phyloP scores from a whole-genome alignment of 2,113 vertebrate genomes.

The Syngnathus scovelli region DNA sequence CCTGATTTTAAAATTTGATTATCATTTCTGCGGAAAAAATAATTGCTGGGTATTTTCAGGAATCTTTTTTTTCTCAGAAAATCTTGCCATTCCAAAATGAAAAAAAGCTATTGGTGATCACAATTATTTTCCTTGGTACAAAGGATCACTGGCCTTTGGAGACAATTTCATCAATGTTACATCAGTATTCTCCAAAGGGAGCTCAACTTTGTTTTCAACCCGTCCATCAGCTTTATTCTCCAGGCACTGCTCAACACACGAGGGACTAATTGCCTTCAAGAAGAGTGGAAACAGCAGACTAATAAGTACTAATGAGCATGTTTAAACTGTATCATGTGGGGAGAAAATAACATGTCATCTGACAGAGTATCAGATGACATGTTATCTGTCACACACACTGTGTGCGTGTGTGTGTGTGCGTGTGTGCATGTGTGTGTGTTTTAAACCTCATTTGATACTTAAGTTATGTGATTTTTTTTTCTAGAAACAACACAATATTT shows the following conservation, averaged over 20 bases:
- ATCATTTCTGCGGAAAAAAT: no score
- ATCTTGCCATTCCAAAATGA: not conserved
- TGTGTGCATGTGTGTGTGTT: no score
- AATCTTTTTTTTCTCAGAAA: not conserved
- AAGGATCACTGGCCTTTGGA: slow-evolving; percentile 12
- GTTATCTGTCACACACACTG: no score
- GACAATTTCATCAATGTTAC: slow-evolving; percentile 38
- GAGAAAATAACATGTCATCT: not conserved
- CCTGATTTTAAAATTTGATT: slow-evolving; percentile 33
- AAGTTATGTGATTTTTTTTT: no score
- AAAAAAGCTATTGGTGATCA: not conserved
- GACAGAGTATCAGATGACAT: not conserved
- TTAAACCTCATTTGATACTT: no score
- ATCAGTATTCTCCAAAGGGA: slow-evolving; percentile 41
- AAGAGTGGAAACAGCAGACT: slow-evolving; percentile 37
- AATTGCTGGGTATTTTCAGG: no score
- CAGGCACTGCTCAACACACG: slow-evolving; percentile 40
- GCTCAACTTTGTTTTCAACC: slow-evolving; percentile 23
- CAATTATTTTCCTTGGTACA: not conserved
- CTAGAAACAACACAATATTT: no score
- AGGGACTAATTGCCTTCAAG: slow-evolving; percentile 46
- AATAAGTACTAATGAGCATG: slow-evolving; percentile 31
- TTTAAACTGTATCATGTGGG: slow-evolving; percentile 9
- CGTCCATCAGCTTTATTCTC: slow-evolving; percentile 29
- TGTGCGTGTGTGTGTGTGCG: no score